Evolutionary conservation across 53 echinoderm and acorn worm species (phyloP).

Genomic region (Luidia sarsii): DNA sequence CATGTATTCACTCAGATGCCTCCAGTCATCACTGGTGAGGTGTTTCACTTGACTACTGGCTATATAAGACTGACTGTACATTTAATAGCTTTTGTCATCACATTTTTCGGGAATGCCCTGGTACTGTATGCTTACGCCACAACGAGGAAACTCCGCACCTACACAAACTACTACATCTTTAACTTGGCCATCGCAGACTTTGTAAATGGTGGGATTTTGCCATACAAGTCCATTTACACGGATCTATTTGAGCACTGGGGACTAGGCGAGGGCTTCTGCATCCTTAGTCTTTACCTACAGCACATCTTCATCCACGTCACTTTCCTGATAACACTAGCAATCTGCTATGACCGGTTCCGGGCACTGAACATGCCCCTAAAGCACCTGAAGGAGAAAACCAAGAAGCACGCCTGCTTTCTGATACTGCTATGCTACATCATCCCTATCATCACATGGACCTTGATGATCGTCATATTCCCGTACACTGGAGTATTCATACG

Average conservation of each 20-base stretch:
- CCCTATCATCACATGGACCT: conserved; percentile 53
- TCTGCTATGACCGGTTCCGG: conserved; percentile 62
- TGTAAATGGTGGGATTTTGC: conserved; percentile 44
- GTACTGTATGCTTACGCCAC: conserved; percentile 56
- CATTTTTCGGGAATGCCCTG: conserved; percentile 52
- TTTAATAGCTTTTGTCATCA: too few relatives aligned
- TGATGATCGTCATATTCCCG: conserved; percentile 40
- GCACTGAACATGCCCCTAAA: conserved; percentile 55
- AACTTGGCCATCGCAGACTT: conserved; percentile 60
- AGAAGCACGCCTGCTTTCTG: conserved; percentile 44
- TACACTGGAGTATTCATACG: not conserved
- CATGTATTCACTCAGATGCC: not conserved
- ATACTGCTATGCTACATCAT: conserved; percentile 40
- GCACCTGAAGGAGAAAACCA: conserved; percentile 40
- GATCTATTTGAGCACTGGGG: conserved; percentile 37
- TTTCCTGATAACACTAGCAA: conserved; percentile 47
- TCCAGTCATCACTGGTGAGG: not conserved
- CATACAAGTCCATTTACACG: not conserved
- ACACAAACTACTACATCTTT: conserved; percentile 64
- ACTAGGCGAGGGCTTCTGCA: conserved; percentile 42
- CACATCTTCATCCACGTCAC: conserved; percentile 60
- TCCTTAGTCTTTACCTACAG: conserved; percentile 21
- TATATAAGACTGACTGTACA: not conserved
- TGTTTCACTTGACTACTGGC: not conserved
- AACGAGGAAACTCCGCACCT: conserved; percentile 53